phyloP scores from a whole-genome alignment of 2,888 invertebrate genomes.

The Sthenelais limicola region DNA sequence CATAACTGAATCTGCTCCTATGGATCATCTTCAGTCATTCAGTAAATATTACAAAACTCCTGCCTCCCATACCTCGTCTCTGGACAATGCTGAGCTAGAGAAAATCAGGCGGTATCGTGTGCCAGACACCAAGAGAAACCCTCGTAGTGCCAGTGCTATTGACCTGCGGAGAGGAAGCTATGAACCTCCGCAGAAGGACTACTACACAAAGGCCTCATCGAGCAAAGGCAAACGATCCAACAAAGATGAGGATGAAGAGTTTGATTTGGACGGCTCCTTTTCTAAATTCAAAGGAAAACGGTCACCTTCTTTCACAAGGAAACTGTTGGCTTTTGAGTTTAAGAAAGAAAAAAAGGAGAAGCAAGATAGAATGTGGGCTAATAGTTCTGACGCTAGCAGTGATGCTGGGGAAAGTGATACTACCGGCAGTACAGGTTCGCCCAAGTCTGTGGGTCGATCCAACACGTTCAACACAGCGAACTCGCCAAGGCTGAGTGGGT shows the following conservation, averaged over 20 bases:
- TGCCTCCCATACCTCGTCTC: slow-evolving; percentile 10
- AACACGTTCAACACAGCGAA: slow-evolving; percentile 1
- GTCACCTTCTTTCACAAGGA: slow-evolving; percentile 37
- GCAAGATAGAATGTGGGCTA: slow-evolving; percentile 21
- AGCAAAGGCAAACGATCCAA: background rate
- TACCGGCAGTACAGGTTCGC: slow-evolving; percentile 12
- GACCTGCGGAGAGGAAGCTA: background rate
- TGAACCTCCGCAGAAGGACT: slow-evolving; percentile 12
- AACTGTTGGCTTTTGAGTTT: slow-evolving; percentile 37
- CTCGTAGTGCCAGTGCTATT: slow-evolving; percentile 4
- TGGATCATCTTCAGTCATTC: too few species aligned
- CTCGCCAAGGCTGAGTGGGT: slow-evolving; percentile 6
- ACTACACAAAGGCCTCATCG: background rate
- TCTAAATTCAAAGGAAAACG: slow-evolving; percentile 24
- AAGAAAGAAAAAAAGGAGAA: slow-evolving; percentile 18
- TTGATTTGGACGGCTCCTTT: background rate
- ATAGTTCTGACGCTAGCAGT: slow-evolving; percentile 18
- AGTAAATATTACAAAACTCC: slow-evolving; percentile 3
- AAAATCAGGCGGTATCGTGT: slow-evolving; percentile 15
- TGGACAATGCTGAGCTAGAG: slow-evolving; percentile 27
- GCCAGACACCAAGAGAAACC: background rate
- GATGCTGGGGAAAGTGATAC: slow-evolving; percentile 30
- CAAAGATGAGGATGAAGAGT: slow-evolving; percentile 23
- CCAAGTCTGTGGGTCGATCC: slow-evolving; percentile 11
- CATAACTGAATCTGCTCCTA: background rate